phyloP scores from a whole-genome alignment of 2,888 invertebrate species.

The Aphidoletes aphidimyza region DNA sequence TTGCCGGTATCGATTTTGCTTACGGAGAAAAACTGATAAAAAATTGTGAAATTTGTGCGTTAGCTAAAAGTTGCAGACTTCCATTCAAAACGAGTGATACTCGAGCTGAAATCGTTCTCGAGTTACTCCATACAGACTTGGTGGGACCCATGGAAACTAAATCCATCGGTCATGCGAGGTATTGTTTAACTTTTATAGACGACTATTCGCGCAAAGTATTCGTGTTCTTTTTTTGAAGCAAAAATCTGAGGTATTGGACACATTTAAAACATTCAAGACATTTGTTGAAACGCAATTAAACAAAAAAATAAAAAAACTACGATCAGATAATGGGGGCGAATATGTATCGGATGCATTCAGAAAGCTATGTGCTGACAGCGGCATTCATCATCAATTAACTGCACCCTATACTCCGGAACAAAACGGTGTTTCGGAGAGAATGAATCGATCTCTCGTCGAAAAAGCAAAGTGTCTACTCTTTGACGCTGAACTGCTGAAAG shows the following conservation, averaged over 20 bases:
- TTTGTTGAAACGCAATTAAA: slow-evolving; percentile 60
- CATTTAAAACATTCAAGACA: slow-evolving; percentile 60
- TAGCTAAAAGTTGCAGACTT: slow-evolving; percentile 58
- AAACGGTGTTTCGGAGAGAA: slow-evolving; percentile 62
- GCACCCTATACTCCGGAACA: slow-evolving; percentile 61
- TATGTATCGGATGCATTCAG: slow-evolving; percentile 58
- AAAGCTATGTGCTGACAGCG: slow-evolving; percentile 58
- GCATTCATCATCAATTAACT: slow-evolving; percentile 61
- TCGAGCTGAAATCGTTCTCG: slow-evolving; percentile 58
- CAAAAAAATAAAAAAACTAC: background rate
- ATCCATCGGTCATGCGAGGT: slow-evolving; percentile 62
- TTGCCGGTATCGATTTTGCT: slow-evolving; percentile 38
- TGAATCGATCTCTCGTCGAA: slow-evolving; percentile 60
- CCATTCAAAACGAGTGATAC: slow-evolving; percentile 57
- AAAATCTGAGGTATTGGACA: slow-evolving; percentile 61
- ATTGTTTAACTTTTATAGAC: slow-evolving; percentile 63
- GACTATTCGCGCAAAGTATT: slow-evolving; percentile 58
- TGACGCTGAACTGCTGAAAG: slow-evolving; percentile 58
- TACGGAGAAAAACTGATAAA: background rate
- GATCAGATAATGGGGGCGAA: background rate
- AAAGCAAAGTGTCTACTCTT: slow-evolving; percentile 59
- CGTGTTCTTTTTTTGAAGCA: slow-evolving; percentile 62
- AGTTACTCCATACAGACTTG: slow-evolving; percentile 62
- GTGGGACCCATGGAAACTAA: slow-evolving; percentile 62
- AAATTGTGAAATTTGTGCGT: slow-evolving; percentile 58